phyloP scores from a whole-genome alignment of 2,113 vertebrate species.

The Colaptes auratus region DNA sequence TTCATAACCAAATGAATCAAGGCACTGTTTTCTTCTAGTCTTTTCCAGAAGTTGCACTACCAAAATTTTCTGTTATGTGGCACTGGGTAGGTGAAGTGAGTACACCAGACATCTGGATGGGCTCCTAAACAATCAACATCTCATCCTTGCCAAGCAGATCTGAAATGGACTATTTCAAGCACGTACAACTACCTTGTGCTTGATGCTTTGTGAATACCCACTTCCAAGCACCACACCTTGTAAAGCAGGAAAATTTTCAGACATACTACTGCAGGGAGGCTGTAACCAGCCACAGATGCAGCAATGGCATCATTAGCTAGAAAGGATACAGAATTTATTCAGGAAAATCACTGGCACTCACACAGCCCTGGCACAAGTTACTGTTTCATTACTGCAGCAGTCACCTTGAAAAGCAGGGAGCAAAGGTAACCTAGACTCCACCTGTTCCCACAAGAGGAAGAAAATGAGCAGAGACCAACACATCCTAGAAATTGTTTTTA shows the following conservation, averaged over 20 bases:
- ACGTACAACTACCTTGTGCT: background rate
- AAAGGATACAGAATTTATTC: background rate
- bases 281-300: background rate
- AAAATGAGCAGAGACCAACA: background rate
- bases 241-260: background rate
- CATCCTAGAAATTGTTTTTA: background rate
- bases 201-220: background rate
- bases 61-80: background rate
- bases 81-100: background rate
- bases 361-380: background rate
- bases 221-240: background rate
- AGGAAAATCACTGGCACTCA: background rate
- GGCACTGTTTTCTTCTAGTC: background rate
- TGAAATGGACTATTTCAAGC: background rate
- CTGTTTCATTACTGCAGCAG: background rate
- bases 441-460: background rate
- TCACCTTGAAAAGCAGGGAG: background rate
- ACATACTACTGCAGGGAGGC: background rate
- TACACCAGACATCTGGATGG: background rate
- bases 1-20: background rate
- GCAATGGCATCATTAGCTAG: background rate
- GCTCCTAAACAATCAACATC: rapidly evolving
- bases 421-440: background rate
- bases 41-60: background rate
- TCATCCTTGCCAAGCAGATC: background rate